These are phyloP conservation scores for Sanderia malayensis DNA, from an alignment of 30 jellyfish, hydroid and myxozoan species.

Conservation along the genomic window DNA sequence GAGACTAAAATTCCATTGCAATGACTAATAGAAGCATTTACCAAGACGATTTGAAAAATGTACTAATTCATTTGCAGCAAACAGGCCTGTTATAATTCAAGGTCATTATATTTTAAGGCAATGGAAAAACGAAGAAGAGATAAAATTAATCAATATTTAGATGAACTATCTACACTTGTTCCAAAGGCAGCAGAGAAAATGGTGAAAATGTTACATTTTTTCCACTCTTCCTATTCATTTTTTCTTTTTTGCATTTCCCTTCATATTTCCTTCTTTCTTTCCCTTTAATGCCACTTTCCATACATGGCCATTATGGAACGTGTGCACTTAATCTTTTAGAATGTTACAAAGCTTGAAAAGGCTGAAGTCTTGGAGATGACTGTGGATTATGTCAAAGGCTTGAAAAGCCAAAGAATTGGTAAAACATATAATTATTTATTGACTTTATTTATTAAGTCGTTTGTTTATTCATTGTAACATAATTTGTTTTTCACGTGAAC, in stretches of 20 bases:
- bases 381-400: constrained; percentile 43
- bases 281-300: too few relatives aligned
- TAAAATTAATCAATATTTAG: constrained; percentile 43
- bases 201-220: constrained; percentile 8
- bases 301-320: neutral
- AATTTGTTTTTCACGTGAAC: too few relatives aligned
- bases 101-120: constrained; percentile 31
- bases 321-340: constrained; percentile 9
- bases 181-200: constrained; percentile 64
- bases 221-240: too few relatives aligned
- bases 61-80: too few relatives aligned
- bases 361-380: constrained; percentile 64
- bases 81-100: too few relatives aligned
- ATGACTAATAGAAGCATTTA: too few relatives aligned
- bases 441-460: neutral
- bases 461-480: too few relatives aligned
- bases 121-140: constrained; percentile 60
- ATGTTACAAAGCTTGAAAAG: constrained; percentile 46
- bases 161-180: constrained; percentile 41
- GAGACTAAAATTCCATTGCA: too few relatives aligned
- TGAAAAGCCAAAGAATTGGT: constrained; percentile 3
- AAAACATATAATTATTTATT: neutral
- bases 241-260: too few relatives aligned
- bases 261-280: too few relatives aligned
- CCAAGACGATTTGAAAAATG: too few relatives aligned